Evolutionary conservation across 2,797 vertebrate species (phyloP).

Genomic region (Cuniculus paca): DNA sequence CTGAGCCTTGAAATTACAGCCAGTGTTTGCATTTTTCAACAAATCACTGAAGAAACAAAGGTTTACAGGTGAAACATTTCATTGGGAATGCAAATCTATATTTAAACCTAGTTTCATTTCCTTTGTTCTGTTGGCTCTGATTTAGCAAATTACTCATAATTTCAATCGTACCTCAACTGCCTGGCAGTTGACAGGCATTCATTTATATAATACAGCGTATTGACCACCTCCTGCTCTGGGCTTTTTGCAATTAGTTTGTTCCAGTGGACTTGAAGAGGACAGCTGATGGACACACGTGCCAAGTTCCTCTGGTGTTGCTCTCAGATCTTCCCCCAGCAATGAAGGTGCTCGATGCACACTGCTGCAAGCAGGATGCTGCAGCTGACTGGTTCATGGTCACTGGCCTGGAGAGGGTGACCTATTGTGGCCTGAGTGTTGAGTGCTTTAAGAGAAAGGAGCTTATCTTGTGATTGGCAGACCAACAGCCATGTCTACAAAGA

Average conservation of each 20-base stretch:
- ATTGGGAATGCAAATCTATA: slow-evolving; percentile 43
- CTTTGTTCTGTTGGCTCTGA: slow-evolving; percentile 36
- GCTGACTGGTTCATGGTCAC: neutral
- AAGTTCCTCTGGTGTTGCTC: slow-evolving; percentile 38
- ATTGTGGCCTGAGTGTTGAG: fast-evolving
- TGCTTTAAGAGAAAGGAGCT: neutral
- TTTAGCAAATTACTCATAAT: slow-evolving; percentile 74
- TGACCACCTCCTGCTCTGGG: slow-evolving; percentile 73
- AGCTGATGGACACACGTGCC: slow-evolving; percentile 56
- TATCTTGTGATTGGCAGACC: neutral
- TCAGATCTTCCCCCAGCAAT: slow-evolving; percentile 49
- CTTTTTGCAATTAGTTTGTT: neutral
- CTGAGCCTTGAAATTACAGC: neutral
- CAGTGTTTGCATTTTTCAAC: neutral
- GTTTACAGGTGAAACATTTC: slow-evolving; percentile 61
- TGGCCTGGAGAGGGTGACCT: neutral
- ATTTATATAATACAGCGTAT: slow-evolving; percentile 29
- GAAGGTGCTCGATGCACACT: neutral
- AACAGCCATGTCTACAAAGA: slow-evolving; percentile 52
- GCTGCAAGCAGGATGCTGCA: neutral
- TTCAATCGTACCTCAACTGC: slow-evolving; percentile 86
- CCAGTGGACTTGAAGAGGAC: neutral
- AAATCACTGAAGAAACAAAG: neutral
- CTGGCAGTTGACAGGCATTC: slow-evolving; percentile 78
- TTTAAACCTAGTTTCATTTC: slow-evolving; percentile 53